Percentiles rank a stretch among this genome's conserved stretches.
phyloP scores from a whole-genome alignment of 2,113 vertebrate species.

The Myotis brandtii region DNA sequence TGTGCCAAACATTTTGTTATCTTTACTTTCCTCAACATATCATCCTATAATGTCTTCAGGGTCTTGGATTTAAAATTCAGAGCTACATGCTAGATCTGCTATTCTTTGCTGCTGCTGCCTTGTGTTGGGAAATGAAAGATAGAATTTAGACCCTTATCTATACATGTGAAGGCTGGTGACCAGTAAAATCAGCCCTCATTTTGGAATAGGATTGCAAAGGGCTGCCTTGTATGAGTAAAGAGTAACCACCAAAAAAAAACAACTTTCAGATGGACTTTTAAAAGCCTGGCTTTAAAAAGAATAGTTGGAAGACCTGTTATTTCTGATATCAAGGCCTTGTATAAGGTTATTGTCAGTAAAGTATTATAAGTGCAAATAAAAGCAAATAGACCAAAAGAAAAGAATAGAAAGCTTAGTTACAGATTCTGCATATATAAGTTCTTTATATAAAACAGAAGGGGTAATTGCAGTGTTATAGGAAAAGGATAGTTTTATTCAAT shows the following conservation, averaged over 20 bases:
- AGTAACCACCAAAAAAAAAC: not conserved
- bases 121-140: not conserved
- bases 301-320: not conserved
- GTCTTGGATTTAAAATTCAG: constrained; percentile 4
- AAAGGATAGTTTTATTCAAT: not conserved
- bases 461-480: not conserved
- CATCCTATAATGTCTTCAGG: not conserved
- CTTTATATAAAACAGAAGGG: not conserved
- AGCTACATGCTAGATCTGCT: not conserved
- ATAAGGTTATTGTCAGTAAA: not conserved
- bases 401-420: not conserved
- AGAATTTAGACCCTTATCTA: not conserved
- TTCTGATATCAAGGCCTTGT: not conserved
- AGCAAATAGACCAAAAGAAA: not conserved
- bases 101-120: not conserved
- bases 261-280: not conserved
- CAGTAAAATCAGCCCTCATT: not conserved
- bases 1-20: not conserved
- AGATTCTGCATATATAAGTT: not conserved
- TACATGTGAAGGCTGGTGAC: not conserved
- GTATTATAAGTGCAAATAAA: not conserved
- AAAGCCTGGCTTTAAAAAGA: not conserved
- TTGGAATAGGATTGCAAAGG: not conserved
- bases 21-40: not conserved
- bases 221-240: not conserved